Evolutionary conservation across 2,888 invertebrate genomes (phyloP), one percentile per base, ranked within the genome.

Genomic region (Tenthredo notha): DNA sequence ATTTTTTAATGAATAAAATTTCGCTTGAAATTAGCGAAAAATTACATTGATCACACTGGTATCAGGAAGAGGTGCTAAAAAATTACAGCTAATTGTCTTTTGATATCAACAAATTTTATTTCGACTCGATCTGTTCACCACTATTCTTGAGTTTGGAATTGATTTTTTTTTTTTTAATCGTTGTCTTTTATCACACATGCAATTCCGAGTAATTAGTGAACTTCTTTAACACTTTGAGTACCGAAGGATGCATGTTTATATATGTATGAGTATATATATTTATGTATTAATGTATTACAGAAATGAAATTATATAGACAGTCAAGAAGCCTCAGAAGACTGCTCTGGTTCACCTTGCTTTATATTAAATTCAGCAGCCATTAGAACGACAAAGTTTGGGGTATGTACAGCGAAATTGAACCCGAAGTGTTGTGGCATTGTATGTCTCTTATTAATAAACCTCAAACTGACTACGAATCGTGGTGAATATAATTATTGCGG

Each of bases 391-490:
- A 21, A 72, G 70, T 72, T 72, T 33, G 70, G 40, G 54, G 43
- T 74, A 12, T 9, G 43, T 43, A 21, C 1, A 33, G 33, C 33
- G 33, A 54, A 77, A 77, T 54, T 75, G 21, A 75, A 75, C 47
- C 15, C 29, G 75, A 75, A 21, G 29, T 50, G 29, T 33, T 15
- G 43, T 43, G 74, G 77, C 33, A 54, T 21, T 43, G 21, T 9
- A 21, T 77, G 29, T 50, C n/a, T 72, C 29, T 37, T 33, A 54
- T 77, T 77, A 75, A 12, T 77, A 77, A 15, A 77, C 54, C 77
- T 54, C 54, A n/a, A 54, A 37, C 25, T 33, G 54, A 50, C 15
- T 29, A 33, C 1, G 50, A 29, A 50, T n/a, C 50, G 33, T 54
- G 15, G n/a, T 18, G 50, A 33, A 29, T 77, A 54, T 54, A 33